Conservation (phyloP, 2,888 invertebrate genomes). For the Congeria kusceri region DNA sequence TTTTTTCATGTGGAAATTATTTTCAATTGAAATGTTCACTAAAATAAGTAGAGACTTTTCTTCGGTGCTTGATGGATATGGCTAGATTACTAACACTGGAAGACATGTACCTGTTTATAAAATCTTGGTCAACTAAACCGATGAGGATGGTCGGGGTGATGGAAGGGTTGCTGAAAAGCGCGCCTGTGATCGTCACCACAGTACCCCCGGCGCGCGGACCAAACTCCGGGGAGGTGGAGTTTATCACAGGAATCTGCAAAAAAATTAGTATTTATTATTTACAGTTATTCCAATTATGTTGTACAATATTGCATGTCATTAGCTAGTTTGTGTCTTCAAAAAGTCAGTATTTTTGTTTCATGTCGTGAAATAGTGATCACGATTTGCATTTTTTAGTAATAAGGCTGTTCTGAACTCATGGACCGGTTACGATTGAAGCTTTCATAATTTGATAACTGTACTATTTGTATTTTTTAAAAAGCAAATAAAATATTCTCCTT, state of each 20-base stretch:
- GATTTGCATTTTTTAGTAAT: too few relatives aligned
- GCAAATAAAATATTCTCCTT: neutral
- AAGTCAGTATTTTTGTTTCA: too few relatives aligned
- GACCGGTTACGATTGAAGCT: neutral
- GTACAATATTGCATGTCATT: neutral
- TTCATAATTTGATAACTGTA: neutral
- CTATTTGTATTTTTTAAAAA: neutral
- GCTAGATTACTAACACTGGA: too few relatives aligned
- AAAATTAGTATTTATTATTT: neutral
- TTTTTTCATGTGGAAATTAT: too few relatives aligned
- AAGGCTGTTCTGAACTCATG: too few relatives aligned
- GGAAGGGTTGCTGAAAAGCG: neutral
- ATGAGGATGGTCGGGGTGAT: constrained; percentile 7
- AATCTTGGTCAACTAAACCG: neutral
- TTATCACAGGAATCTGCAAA: constrained; percentile 31
- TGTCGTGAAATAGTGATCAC: too few relatives aligned
- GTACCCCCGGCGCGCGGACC: constrained; percentile 52
- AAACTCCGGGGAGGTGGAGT: constrained; percentile 19
- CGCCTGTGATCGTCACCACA: constrained; percentile 30
- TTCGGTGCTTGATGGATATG: too few relatives aligned
- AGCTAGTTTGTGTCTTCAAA: too few relatives aligned
- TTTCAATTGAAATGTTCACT: too few relatives aligned
- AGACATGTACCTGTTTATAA: constrained; percentile 13
- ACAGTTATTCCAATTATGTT: neutral
- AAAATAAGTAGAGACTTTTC: too few relatives aligned